Evolutionary conservation across 2,113 vertebrate species (phyloP).

Genomic region (Oplegnathus fasciatus): DNA sequence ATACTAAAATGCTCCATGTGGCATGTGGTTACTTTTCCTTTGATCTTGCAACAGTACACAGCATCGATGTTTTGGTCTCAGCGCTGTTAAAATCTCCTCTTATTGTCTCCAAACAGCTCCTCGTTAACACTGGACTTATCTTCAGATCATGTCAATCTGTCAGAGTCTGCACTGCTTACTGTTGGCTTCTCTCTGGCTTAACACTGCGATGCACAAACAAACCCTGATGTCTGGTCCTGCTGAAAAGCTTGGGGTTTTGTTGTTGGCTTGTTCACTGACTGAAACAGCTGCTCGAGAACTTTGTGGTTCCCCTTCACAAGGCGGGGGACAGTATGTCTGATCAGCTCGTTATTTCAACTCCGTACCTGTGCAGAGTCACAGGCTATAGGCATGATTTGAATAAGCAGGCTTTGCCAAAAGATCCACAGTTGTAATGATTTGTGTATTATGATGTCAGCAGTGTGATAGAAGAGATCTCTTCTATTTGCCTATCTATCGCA

Average conservation of each 20-base stretch:
- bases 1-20: neutral
- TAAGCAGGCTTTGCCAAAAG: neutral
- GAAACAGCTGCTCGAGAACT: constrained; percentile 55
- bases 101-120: constrained; percentile 33
- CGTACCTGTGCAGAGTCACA: constrained; percentile 19
- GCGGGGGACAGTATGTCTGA: neutral
- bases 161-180: constrained; percentile 43
- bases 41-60: neutral
- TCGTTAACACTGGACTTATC: constrained; percentile 62
- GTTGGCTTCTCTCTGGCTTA: constrained; percentile 61
- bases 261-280: constrained; percentile 24
- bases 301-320: neutral
- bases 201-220: constrained; percentile 42
- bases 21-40: neutral
- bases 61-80: neutral
- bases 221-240: constrained; percentile 39
- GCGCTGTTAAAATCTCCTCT: neutral
- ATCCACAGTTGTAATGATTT: neutral
- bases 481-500: neutral
- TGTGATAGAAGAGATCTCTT: neutral
- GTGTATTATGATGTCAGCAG: neutral
- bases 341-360: neutral
- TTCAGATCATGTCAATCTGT: constrained; percentile 59
- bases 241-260: constrained; percentile 40
- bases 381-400: neutral